Conservation (phyloP, 30 jellyfish, hydroid and myxozoan genomes). For the Pelagia noctiluca region DNA sequence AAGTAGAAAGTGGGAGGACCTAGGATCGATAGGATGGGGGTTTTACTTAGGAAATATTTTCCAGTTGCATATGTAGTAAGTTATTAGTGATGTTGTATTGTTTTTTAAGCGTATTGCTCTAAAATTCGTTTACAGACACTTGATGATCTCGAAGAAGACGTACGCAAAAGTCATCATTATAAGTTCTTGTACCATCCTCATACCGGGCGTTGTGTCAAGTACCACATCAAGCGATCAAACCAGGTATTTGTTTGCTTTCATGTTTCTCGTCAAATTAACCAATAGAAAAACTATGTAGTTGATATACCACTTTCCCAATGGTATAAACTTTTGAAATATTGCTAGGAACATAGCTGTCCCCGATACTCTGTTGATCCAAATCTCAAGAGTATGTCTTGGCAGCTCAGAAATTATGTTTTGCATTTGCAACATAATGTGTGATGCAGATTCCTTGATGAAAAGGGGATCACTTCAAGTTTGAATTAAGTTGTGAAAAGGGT, state of each 20-base stretch:
- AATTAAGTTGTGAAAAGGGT: not conserved
- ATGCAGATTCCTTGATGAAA: not conserved
- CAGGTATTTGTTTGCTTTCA: constrained; percentile 27
- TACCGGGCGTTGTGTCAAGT: constrained; percentile 64
- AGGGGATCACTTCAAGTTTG: not conserved
- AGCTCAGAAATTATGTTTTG: no score
- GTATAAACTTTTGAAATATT: no score
- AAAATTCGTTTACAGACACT: constrained; percentile 42
- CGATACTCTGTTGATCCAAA: not conserved
- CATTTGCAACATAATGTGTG: no score
- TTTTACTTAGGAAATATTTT: not conserved
- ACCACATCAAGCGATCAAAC: constrained; percentile 50
- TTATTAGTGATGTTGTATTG: not conserved
- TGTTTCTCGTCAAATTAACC: not conserved
- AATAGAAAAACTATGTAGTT: not conserved
- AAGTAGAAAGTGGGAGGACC: not conserved
- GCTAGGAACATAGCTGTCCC: no score
- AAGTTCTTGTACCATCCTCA: constrained; percentile 79
- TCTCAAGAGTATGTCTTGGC: not conserved
- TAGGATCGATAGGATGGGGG: not conserved
- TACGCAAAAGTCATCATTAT: constrained; percentile 64
- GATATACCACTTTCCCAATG: not conserved
- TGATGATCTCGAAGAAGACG: constrained; percentile 59
- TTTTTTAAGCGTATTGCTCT: not conserved
- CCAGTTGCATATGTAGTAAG: not conserved